Percentiles rank a stretch among this genome's conserved stretches.
Conservation (phyloP, 37 sponge, comb jelly and placozoan species). For the Aplysina aerophoba region DNA sequence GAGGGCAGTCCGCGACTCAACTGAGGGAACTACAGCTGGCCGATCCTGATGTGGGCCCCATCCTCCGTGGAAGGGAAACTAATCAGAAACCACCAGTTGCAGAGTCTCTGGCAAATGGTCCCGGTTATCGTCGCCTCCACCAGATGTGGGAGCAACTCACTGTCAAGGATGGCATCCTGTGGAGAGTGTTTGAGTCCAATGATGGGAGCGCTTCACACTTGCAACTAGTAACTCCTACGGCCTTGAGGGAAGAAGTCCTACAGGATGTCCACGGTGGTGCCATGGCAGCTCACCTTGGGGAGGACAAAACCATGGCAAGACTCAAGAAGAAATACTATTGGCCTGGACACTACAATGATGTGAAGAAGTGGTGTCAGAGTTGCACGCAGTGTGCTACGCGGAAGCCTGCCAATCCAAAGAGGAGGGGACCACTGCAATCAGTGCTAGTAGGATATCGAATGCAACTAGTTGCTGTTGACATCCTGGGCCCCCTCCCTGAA, state of each 20-base stretch:
- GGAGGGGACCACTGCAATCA: neutral
- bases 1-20: neutral
- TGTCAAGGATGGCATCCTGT: too few species aligned
- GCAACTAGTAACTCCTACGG: too few species aligned
- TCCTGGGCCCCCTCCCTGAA: constrained; percentile 22
- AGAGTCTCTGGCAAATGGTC: too few species aligned
- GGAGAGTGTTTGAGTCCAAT: too few species aligned
- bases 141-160: too few species aligned
- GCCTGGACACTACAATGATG: constrained; percentile 38
- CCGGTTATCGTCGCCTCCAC: too few species aligned
- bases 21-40: neutral
- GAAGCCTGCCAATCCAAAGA: constrained; percentile 31
- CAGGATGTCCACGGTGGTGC: neutral
- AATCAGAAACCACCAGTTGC: neutral
- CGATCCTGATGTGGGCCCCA: neutral
- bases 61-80: neutral
- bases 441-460: neutral
- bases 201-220: too few species aligned
- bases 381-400: constrained; percentile 26
- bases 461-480: constrained; percentile 7
- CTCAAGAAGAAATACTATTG: constrained; percentile 33
- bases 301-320: neutral
- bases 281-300: constrained; percentile 11
- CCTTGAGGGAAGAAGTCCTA: neutral
- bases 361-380: constrained; percentile 27